Conservation (phyloP, 2,888 invertebrate species). For the Mesochorus sp. region DNA sequence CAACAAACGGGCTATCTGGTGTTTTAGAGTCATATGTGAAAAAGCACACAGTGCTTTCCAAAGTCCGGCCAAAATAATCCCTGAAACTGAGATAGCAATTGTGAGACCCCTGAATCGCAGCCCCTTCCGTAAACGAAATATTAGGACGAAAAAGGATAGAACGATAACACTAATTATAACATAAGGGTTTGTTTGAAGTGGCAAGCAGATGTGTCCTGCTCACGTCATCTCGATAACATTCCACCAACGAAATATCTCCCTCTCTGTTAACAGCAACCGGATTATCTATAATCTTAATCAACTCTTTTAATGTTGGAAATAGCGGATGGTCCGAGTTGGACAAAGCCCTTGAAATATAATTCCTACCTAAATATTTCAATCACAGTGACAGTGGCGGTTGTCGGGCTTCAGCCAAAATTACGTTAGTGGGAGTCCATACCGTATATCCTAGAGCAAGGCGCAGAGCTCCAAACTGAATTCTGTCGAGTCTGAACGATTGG, state of each 20-base stretch:
- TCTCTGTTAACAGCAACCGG: neutral
- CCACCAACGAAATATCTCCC: neutral
- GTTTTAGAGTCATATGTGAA: slow-evolving; percentile 13
- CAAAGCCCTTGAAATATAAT: neutral
- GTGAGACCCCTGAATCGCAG: neutral
- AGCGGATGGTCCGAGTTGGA: neutral
- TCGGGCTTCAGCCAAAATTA: slow-evolving; percentile 27
- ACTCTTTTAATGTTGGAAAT: neutral
- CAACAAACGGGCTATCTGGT: neutral
- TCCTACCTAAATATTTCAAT: neutral
- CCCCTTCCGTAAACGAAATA: slow-evolving; percentile 1
- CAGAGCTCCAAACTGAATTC: slow-evolving; percentile 45
- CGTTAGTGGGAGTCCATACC: slow-evolving; percentile 51
- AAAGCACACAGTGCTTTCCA: neutral
- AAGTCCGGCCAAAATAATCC: neutral
- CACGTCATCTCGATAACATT: neutral
- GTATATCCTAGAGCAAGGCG: slow-evolving; percentile 39
- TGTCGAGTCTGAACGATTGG: slow-evolving; percentile 20
- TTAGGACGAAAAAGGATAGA: neutral
- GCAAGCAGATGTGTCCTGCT: neutral
- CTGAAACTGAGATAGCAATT: neutral
- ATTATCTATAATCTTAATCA: neutral
- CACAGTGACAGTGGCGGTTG: neutral
- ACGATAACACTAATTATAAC: neutral
- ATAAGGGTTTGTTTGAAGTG: neutral